Evolutionary conservation across 2,113 vertebrate genomes (phyloP), one percentile per base, ranked within the genome.

Genomic region (Scatophagus argus): DNA sequence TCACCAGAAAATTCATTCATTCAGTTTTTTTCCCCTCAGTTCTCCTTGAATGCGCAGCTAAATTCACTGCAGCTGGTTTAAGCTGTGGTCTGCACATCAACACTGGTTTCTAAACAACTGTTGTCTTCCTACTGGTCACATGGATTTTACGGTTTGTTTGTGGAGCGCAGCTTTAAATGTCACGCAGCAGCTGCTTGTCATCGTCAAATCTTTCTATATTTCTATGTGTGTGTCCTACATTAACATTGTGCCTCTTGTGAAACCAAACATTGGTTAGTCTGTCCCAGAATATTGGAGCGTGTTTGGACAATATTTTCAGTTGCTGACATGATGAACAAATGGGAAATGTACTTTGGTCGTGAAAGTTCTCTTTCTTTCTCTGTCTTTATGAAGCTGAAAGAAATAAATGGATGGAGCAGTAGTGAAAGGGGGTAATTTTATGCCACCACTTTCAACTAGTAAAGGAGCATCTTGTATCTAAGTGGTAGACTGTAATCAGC

Each of bases 11-110:
- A 74, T 66, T 16, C 61, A 74, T 79, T 74, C 60, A 64, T 54
- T 75, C 41, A 73, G 66, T 81, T 79, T 60, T 62, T 66, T 60
- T 62, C 62, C 82, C 77, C 85, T 89, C 79, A 76, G 83, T 81
- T 87, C 77, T 52, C 46, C 79, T 36, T 39, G 34, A 62, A 51
- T 78, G 79, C 79, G 54, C 77, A 52, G 54, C 66, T 79, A 65
- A 85, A 81, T 75, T 29, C 62, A 56, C 73, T 60, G 68, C 74
- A 56, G 82, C 68, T 17, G 64, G 27, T 77, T 79, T 16, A 23
- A 58, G 19, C 58, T 23, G 23, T 3, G 49, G 59, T 38, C 59
- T 14, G 23, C 74, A 49, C 44, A 65, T 73, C 77, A 73, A 47
- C 56, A 34, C 47, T 12, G n/a, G 29, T 71, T 79, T 70, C 27